phyloP scores from a whole-genome alignment of 2,113 vertebrate genomes.

The Acanthisitta chloris region DNA sequence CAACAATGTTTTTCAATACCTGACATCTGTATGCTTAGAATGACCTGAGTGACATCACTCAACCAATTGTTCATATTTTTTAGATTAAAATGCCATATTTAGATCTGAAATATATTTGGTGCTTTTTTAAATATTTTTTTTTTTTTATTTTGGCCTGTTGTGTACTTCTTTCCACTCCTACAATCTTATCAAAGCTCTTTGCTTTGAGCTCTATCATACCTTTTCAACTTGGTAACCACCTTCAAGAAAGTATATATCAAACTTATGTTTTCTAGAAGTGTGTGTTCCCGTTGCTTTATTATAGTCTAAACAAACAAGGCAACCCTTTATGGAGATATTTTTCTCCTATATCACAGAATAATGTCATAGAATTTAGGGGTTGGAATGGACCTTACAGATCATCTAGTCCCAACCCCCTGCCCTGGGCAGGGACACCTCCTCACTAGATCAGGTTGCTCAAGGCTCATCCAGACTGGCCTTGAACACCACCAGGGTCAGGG shows the following conservation, averaged over 20 bases:
- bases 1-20: constrained; percentile 67
- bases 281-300: background rate
- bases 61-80: constrained; percentile 64
- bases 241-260: background rate
- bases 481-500: too few relatives aligned
- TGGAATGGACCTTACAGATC: too few relatives aligned
- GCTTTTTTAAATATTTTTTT: background rate
- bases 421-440: too few relatives aligned
- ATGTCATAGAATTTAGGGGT: too few relatives aligned
- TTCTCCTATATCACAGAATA: background rate
- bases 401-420: too few relatives aligned
- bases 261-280: background rate
- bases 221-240: background rate
- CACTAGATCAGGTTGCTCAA: too few relatives aligned
- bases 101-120: constrained; percentile 30
- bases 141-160: background rate
- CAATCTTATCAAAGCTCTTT: background rate
- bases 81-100: constrained; percentile 67
- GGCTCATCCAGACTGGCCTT: too few relatives aligned
- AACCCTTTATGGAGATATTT: background rate
- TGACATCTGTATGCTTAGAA: constrained; percentile 61
- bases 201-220: background rate
- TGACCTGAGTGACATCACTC: constrained; percentile 69
- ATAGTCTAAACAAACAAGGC: background rate
- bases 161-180: background rate